Evolutionary conservation across 2,888 invertebrate genomes (phyloP).

Genomic region (Meteorus cinctellus): DNA sequence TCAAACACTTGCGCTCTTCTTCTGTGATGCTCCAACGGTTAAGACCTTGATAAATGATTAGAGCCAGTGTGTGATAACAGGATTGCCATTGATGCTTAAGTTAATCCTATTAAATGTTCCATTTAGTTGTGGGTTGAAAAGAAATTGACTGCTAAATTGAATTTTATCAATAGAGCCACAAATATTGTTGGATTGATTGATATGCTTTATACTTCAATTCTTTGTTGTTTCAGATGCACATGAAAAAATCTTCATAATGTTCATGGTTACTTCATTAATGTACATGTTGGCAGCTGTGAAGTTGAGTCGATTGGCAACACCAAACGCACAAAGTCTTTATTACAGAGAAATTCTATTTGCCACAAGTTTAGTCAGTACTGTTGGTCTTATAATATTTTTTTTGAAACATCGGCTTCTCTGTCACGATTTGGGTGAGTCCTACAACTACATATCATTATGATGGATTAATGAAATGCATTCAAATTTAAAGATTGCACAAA

Average conservation of each 20-base stretch:
- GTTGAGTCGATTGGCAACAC: constrained; percentile 74
- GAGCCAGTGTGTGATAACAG: constrained; percentile 28
- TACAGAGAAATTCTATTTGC: constrained; percentile 85
- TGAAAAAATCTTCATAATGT: constrained; percentile 92
- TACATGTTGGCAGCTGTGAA: constrained; percentile 87
- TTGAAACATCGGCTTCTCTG: constrained; percentile 91
- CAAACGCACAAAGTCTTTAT: constrained; percentile 71
- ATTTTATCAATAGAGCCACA: neutral
- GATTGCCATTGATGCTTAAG: constrained; percentile 34
- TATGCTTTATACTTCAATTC: constrained; percentile 34
- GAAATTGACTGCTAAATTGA: neutral
- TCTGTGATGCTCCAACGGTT: neutral
- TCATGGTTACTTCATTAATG: constrained; percentile 88
- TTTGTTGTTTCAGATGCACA: constrained; percentile 82
- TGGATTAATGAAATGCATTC: neutral
- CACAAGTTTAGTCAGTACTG: constrained; percentile 85
- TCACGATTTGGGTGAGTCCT: constrained; percentile 88
- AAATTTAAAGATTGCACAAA: constrained; percentile 9
- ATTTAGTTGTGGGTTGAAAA: neutral
- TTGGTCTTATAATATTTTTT: constrained; percentile 91
- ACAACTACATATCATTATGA: neutral
- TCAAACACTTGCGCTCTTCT: neutral
- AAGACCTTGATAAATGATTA: constrained; percentile 37
- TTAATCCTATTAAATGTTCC: constrained; percentile 26
- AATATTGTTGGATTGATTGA: constrained; percentile 18